phyloP scores from a whole-genome alignment of 2,888 invertebrate species.

The Patella depressa region DNA sequence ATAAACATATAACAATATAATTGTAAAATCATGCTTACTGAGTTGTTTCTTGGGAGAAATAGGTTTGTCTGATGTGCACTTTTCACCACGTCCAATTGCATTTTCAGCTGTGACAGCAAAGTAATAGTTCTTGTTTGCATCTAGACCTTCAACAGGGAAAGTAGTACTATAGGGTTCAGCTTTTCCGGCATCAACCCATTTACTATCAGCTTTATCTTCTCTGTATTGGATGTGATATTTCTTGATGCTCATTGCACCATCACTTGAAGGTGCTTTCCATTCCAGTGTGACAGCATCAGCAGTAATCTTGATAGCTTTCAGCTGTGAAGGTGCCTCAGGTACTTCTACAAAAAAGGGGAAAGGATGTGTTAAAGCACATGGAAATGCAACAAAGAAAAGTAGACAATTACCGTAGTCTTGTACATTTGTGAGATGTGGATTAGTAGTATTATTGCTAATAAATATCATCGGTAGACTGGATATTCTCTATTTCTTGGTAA shows the following conservation, averaged over 20 bases:
- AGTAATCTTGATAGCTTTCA: constrained; percentile 42
- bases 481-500: too few relatives aligned
- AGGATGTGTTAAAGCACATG: too few relatives aligned
- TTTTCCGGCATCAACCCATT: constrained; percentile 46
- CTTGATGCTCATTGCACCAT: constrained; percentile 59
- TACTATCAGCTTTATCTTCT: constrained; percentile 45
- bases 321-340: constrained; percentile 49
- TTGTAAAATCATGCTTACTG: constrained; percentile 39
- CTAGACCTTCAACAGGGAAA: constrained; percentile 42
- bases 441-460: too few relatives aligned
- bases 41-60: constrained; percentile 51
- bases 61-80: constrained; percentile 75
- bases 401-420: too few relatives aligned
- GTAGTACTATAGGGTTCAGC: constrained; percentile 48
- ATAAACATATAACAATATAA: background rate
- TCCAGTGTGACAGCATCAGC: constrained; percentile 49
- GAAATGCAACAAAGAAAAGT: too few relatives aligned
- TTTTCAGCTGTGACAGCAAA: constrained; percentile 95
- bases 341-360: constrained; percentile 34
- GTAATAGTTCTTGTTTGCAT: constrained; percentile 88
- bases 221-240: constrained; percentile 55
- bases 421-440: too few relatives aligned
- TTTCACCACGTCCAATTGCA: constrained; percentile 86
- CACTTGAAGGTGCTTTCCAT: constrained; percentile 68
- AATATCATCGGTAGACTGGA: too few relatives aligned